Base-by-base conservation (phyloP, 1,140 invertebrate species). In the Doryteuthis pealeii region DNA sequence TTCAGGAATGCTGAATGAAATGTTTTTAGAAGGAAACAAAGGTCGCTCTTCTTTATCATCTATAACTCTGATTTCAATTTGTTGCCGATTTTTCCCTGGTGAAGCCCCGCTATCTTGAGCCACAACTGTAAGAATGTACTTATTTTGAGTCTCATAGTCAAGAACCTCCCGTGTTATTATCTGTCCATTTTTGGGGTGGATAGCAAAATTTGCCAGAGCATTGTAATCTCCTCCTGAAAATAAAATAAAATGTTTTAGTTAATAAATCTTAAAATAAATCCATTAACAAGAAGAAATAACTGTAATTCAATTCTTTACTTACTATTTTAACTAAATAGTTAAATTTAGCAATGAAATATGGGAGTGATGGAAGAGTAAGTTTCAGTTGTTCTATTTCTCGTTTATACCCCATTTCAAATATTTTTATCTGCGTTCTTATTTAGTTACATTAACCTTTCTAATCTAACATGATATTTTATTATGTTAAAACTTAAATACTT, bases 91-190 rank as follows among this genome's bases (percentile, higher is more conserved):
- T 10, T 70, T 92, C 93, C 87, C 95, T 91, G 92, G 31, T 92
- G 91, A 71, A 80, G 89, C 91, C 35, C 96, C 96, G 77, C 91
- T 91, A 89, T 98, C 96, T 45, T 92, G 93, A 30, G 96, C 96
- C 43, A 94, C 92, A 67, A 98, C 92, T 31, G 92, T 93, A 74
- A 99, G 87, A 54, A 92, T 89, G 88, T 97, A 98, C 74, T 95
- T 92, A 71, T 93, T 92, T 79, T 93, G 92, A 83, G 95, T 94
- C 87, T 97, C 96, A 83, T 96, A 95, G 88, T 97, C 95, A 72
- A 98, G 89, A 62, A 94, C 91, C 80, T 92, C 92, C 82, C 92
- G 93, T 33, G 96, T 98, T 85, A 92, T 92, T 74, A 99, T 94
- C 79, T 95, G 91, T 35, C 97, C 97, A 26, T 83, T 81, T 32